These are phyloP conservation scores for Zaprionus bogoriensis DNA, from an alignment of 2,888 invertebrate species.

Conservation along the genomic window DNA sequence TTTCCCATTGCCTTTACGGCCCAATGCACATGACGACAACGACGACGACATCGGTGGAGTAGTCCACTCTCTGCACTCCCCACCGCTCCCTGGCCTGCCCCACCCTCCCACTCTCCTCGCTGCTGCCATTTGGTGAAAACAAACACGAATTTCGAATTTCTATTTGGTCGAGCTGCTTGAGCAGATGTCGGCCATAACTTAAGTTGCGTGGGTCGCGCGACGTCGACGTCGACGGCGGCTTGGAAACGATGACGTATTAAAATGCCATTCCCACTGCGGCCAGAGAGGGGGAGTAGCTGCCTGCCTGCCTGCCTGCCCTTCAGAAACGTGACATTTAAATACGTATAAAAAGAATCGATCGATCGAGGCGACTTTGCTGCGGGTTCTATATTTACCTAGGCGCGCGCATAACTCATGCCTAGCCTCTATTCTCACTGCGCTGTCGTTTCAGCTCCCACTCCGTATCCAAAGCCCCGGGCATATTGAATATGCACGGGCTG, in stretches of 20 bases:
- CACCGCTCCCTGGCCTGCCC: not conserved
- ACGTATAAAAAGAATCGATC: conserved; percentile 71
- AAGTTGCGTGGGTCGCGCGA: conserved; percentile 62
- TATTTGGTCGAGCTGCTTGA: conserved; percentile 54
- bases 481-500: conserved; percentile 40
- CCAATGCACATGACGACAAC: conserved; percentile 49
- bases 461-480: not conserved
- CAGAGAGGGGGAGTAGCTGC: conserved; percentile 5
- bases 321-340: conserved; percentile 71
- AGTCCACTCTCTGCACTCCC: not conserved
- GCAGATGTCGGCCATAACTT: conserved; percentile 73
- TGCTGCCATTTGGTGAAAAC: conserved; percentile 64
- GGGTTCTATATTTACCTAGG: conserved; percentile 73
- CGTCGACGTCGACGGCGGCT: conserved; percentile 29
- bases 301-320: conserved; percentile 8
- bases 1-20: conserved; percentile 58
- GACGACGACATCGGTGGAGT: not conserved
- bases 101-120: not conserved
- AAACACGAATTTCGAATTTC: conserved; percentile 66
- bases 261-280: conserved; percentile 44
- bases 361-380: conserved; percentile 60
- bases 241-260: conserved; percentile 72
- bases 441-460: conserved; percentile 3
- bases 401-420: conserved; percentile 69
- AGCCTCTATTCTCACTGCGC: conserved; percentile 32